phyloP scores from a whole-genome alignment of 1,140 invertebrate species.

The Maconellicoccus hirsutus region DNA sequence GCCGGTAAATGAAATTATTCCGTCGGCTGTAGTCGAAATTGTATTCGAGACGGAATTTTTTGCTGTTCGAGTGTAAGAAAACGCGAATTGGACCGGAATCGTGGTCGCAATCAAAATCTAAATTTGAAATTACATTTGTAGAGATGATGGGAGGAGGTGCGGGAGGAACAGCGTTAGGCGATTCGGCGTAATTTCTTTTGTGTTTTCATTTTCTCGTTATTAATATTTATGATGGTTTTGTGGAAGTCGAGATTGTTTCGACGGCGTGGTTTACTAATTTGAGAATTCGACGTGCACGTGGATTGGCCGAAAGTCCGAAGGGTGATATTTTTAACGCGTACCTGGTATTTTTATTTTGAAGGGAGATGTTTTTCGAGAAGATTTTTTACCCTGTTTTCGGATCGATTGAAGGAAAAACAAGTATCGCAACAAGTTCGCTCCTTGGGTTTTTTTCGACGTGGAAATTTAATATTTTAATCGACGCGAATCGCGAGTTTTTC shows the following conservation, averaged over 20 bases:
- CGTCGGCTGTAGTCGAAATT: neutral
- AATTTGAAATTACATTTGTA: neutral
- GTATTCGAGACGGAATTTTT: neutral
- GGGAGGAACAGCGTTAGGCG: neutral
- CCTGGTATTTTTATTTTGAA: no score
- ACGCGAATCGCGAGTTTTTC: neutral
- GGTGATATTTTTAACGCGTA: no score
- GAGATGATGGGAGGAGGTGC: no score
- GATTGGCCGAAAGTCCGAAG: neutral
- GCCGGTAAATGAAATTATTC: constrained; percentile 1
- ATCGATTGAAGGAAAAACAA: no score
- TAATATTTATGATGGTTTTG: constrained; percentile 14
- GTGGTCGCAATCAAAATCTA: constrained; percentile 21
- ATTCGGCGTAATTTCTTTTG: constrained; percentile 17
- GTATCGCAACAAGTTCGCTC: neutral
- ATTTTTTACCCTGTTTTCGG: no score
- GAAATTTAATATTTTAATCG: constrained; percentile 10
- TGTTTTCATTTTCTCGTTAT: constrained; percentile 17
- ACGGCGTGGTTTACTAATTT: no score
- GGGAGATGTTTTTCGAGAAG: no score
- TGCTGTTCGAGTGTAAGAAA: neutral
- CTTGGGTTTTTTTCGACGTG: neutral
- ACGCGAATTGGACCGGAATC: neutral
- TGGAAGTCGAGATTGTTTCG: no score
- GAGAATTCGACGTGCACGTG: no score